Evolutionary conservation across 37 sponge, comb jelly and placozoan species (phyloP).

Genomic region (Eunapius fragilis): DNA sequence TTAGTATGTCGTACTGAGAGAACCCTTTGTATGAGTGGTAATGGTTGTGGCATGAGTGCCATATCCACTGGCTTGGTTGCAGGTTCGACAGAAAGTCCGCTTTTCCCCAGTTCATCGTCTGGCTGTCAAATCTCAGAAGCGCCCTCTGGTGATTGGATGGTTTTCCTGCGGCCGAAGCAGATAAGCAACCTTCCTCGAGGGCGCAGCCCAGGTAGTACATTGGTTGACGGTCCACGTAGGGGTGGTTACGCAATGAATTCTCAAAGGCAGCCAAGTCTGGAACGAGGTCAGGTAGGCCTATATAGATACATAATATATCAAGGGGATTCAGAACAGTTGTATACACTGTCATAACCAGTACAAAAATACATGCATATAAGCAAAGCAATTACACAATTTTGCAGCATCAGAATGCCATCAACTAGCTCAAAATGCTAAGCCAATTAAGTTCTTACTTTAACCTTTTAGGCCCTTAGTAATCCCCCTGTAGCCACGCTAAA

Average conservation of each 20-base stretch:
- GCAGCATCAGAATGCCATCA: too few relatives aligned
- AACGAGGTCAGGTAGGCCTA: conserved; percentile 46
- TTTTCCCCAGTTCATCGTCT: conserved; percentile 61
- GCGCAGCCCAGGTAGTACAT: conserved; percentile 17
- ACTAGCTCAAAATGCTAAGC: too few relatives aligned
- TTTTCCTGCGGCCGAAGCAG: conserved; percentile 5
- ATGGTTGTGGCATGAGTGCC: conserved; percentile 76
- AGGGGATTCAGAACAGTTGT: too few relatives aligned
- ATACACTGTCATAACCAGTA: too few relatives aligned
- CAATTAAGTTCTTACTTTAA: too few relatives aligned
- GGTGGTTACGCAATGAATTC: conserved; percentile 1
- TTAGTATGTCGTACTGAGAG: conserved; percentile 48
- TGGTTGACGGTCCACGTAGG: not conserved
- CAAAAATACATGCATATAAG: too few relatives aligned
- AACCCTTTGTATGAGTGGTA: conserved; percentile 73
- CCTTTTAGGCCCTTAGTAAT: too few relatives aligned
- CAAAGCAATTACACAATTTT: too few relatives aligned
- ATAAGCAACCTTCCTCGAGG: conserved; percentile 44
- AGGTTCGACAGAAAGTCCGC: conserved; percentile 44
- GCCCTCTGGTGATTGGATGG: not conserved
- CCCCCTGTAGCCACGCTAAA: too few relatives aligned
- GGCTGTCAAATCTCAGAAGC: conserved; percentile 61
- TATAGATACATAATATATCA: too few relatives aligned
- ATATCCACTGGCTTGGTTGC: conserved; percentile 35
- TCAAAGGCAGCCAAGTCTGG: conserved; percentile 27